Base-by-base conservation (phyloP, 2,113 vertebrate genomes). In the Cyprinus carpio region DNA sequence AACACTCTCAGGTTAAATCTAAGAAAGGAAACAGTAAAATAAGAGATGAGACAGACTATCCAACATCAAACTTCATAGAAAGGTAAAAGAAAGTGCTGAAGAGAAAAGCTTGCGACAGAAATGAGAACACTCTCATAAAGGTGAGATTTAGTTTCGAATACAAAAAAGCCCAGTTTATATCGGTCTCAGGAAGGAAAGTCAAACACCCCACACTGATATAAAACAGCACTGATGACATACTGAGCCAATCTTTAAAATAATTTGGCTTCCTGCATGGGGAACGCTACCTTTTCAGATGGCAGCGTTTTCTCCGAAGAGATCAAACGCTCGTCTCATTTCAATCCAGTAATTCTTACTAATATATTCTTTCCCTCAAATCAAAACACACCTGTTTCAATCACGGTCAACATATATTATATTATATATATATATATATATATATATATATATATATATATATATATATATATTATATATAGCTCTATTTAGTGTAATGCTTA, bases 91-190 rank as follows among this genome's bases (percentile, higher is more conserved):
- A 62, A 27, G 34, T 62, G 8, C n/a, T 80, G 58, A 64, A 81
- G 25, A 82, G 64, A 82, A 82, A 69, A 51, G 43, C 40, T 49
- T 31, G 8, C 3, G 23, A 29, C 9, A 29, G 4, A 67, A 81
- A 69, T 34, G 64, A 81, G 15, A 16, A 49, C 15, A 51, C 75
- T 84, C 18, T 25, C 37, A 43, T 69, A 85, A 78, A 34, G 51
- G 62, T 67, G 25, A 83, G 69, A 77, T 43, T 85, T 56, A 85
- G 78, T 77, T 75, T 43, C 56, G 67, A 72, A 77, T 51, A 15
- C 29, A 71, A 77, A 54, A 81, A 85, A 54, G 1, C 46, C 27
- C 51, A 16, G 27, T 2, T 40, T 58, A 54, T 46, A 64, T 62
- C 58, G 4, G 72, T 29, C 20, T 7, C 64, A 78, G 64, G 49